These are phyloP conservation scores for Rhamnusium bicolor DNA, from an alignment of 2,888 invertebrate species.

Conservation along the genomic window DNA sequence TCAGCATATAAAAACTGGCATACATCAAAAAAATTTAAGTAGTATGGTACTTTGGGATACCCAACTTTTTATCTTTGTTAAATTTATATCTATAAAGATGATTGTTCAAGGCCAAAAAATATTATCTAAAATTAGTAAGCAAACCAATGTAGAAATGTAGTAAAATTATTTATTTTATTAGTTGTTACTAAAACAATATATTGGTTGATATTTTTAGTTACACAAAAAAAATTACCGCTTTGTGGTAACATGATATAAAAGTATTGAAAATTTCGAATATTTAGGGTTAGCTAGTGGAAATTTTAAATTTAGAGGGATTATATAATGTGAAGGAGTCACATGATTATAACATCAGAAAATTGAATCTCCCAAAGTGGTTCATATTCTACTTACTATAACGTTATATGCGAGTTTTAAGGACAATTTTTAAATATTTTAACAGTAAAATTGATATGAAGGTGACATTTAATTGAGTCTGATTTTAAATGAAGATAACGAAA, in stretches of 20 bases:
- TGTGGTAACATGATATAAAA: no score
- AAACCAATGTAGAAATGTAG: no score
- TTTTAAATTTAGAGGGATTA: no score
- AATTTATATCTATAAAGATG: background rate
- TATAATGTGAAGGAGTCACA: no score
- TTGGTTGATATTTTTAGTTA: no score
- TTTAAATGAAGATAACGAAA: background rate
- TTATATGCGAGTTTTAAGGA: constrained; percentile 35
- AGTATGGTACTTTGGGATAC: background rate
- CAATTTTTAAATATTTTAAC: constrained; percentile 25
- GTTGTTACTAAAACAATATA: no score
- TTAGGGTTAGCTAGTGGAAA: no score
- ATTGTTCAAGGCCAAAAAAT: background rate
- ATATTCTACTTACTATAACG: background rate
- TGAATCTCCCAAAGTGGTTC: background rate
- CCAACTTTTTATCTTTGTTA: background rate
- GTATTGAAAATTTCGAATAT: no score
- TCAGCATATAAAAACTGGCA: constrained; percentile 47
- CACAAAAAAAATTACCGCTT: no score
- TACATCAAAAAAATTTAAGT: constrained; percentile 39
- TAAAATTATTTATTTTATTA: no score
- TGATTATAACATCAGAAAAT: background rate
- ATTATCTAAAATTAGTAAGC: no score
- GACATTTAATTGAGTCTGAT: background rate
- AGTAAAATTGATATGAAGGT: background rate